Percentiles rank a stretch among this genome's conserved stretches.
These are phyloP conservation scores for Cossypha dichroa DNA, from an alignment of 2,797 vertebrate genomes.

Conservation along the genomic window DNA sequence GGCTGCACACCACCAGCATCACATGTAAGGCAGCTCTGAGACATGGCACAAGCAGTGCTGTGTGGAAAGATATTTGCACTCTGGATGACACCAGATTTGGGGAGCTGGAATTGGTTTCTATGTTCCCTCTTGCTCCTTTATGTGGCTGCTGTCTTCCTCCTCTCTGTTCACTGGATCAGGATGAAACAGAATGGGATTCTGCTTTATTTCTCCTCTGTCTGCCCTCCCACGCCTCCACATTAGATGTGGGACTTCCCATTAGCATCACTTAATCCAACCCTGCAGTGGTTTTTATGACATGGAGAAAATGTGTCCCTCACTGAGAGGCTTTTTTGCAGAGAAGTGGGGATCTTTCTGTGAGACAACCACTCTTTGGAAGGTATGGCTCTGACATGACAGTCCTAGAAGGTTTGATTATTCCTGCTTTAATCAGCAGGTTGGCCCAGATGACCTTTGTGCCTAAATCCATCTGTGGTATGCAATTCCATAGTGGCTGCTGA, in stretches of 20 bases:
- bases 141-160: conserved; percentile 22
- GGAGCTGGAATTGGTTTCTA: not conserved
- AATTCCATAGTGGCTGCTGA: not conserved
- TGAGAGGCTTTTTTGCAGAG: not conserved
- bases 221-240: not conserved
- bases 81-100: not conserved
- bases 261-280: not conserved
- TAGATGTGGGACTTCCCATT: conserved; percentile 12
- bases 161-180: not conserved
- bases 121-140: not conserved
- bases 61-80: not conserved
- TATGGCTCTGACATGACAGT: not conserved
- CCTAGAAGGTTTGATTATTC: not conserved
- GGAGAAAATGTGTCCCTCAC: not conserved
- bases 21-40: not conserved
- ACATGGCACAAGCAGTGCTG: not conserved
- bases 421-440: not conserved
- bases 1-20: not conserved
- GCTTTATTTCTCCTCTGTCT: conserved; percentile 7
- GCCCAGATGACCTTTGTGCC: not conserved
- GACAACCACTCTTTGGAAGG: not conserved
- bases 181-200: conserved; percentile 27
- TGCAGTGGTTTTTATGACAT: not conserved
- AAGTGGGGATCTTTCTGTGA: not conserved
- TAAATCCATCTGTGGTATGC: not conserved